These are phyloP conservation scores for Rhea pennata DNA, from an alignment of 2,113 vertebrate genomes.

Conservation along the genomic window DNA sequence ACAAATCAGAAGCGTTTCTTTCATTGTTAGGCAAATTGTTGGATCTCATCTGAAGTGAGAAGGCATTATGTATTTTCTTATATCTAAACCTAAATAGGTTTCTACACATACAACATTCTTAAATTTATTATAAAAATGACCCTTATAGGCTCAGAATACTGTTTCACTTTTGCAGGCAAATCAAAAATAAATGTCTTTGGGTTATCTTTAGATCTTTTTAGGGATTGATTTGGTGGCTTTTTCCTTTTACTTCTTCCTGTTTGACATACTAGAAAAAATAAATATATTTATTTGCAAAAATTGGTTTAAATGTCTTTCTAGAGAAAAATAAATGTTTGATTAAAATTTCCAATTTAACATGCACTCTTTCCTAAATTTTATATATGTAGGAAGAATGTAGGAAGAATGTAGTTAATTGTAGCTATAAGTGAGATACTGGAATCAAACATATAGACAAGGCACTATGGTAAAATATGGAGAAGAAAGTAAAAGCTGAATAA, in stretches of 20 bases:
- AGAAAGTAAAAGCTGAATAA: background rate
- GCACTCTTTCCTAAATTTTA: background rate
- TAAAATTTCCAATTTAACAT: background rate
- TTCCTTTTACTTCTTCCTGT: background rate
- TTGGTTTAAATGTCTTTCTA: background rate
- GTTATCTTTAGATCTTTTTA: background rate
- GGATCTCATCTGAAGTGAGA: background rate
- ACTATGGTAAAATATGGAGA: background rate
- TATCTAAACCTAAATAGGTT: background rate
- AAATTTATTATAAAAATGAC: background rate
- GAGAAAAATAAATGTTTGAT: background rate
- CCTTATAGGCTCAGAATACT: background rate
- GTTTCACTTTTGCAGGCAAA: background rate
- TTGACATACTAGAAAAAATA: background rate
- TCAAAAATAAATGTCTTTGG: background rate
- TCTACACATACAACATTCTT: background rate
- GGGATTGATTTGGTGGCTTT: background rate
- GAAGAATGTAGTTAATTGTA: background rate
- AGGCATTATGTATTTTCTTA: background rate
- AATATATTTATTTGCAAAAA: background rate
- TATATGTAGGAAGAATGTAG: background rate
- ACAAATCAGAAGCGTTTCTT: background rate
- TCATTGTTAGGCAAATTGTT: background rate
- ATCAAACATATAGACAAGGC: background rate
- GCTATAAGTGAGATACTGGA: background rate